phyloP scores from a whole-genome alignment of 2,113 vertebrate genomes.

The Genyomyrus donnyi region DNA sequence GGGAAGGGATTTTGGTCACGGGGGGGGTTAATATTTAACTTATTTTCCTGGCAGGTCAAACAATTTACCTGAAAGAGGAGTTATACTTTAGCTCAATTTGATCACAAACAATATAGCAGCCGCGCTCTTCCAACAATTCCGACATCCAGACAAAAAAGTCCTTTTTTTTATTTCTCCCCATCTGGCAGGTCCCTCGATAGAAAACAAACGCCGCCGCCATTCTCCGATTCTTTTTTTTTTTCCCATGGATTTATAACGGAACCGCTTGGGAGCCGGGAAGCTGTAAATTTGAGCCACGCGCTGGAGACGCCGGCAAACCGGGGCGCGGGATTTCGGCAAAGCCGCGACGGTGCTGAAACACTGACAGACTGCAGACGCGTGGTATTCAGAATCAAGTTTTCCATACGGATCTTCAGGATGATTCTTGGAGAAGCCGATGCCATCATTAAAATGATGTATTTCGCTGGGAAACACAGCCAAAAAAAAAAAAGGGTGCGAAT shows the following conservation, averaged over 20 bases:
- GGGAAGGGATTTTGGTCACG: constrained; percentile 33
- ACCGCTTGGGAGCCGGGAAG: constrained; percentile 13
- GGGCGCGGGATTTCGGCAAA: constrained; percentile 9
- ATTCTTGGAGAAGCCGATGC: not conserved
- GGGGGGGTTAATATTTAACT: constrained; percentile 37
- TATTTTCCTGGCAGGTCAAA: constrained; percentile 37
- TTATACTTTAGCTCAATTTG: constrained; percentile 44
- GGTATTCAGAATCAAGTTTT: constrained; percentile 9
- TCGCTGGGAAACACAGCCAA: not conserved
- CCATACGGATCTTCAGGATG: not conserved
- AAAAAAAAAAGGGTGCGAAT: not conserved
- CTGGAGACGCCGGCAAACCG: not conserved
- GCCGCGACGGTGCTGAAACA: not conserved
- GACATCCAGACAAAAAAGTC: constrained; percentile 9
- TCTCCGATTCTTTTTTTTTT: constrained; percentile 12
- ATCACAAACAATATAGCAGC: constrained; percentile 16
- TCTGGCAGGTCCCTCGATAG: constrained; percentile 9
- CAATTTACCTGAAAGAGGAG: constrained; percentile 40
- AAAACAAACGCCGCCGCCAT: constrained; percentile 28
- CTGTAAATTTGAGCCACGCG: constrained; percentile 1
- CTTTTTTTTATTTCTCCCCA: not conserved
- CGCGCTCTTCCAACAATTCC: constrained; percentile 34
- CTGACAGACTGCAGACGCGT: constrained; percentile 12
- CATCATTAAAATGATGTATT: not conserved
- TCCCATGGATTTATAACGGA: constrained; percentile 26